Conservation (phyloP, 2,888 invertebrate species). For the Cephus spinipes region DNA sequence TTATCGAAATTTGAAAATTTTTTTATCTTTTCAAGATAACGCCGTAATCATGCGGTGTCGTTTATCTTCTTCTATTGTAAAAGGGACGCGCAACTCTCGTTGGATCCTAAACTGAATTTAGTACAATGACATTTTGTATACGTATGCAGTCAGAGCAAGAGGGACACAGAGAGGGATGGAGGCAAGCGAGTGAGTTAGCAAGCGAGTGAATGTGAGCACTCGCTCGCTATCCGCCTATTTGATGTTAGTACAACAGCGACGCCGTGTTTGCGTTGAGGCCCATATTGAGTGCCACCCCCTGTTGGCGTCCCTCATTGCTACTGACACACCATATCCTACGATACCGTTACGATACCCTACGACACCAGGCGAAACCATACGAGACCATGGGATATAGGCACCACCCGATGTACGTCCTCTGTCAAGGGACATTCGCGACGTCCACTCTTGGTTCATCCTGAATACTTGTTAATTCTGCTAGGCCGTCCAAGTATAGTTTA, state of each 20-base stretch:
- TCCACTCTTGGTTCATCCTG: not conserved
- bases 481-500: not conserved
- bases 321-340: constrained; percentile 55
- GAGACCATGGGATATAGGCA: not conserved
- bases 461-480: not conserved
- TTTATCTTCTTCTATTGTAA: not conserved
- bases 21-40: not conserved
- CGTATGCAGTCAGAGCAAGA: not conserved
- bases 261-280: constrained; percentile 67
- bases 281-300: constrained; percentile 67
- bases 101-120: not conserved
- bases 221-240: constrained; percentile 66
- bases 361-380: constrained; percentile 12
- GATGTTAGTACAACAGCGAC: constrained; percentile 67
- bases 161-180: not conserved
- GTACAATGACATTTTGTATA: not conserved
- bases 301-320: constrained; percentile 56
- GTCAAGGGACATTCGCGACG: not conserved
- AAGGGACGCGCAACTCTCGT: not conserved
- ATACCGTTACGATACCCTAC: constrained; percentile 37
- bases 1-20: not conserved
- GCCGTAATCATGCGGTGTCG: not conserved
- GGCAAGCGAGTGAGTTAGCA: not conserved
- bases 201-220: constrained; percentile 35
- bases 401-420: not conserved